These are phyloP conservation scores for Branchellion lobata DNA, from an alignment of 2,888 invertebrate species.

Conservation along the genomic window DNA sequence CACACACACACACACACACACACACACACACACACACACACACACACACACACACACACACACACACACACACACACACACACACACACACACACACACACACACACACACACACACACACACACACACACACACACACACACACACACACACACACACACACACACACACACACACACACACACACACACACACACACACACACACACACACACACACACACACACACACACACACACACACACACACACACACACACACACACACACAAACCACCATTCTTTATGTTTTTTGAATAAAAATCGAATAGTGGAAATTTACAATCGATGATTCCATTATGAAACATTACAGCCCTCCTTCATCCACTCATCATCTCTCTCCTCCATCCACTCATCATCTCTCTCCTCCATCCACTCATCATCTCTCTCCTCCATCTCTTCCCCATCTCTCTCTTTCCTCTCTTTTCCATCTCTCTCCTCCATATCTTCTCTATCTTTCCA, in stretches of 20 bases:
- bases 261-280: neutral
- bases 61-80: constrained; percentile 20
- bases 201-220: constrained; percentile 4
- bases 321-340: too few species aligned
- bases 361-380: too few species aligned
- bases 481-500: too few species aligned
- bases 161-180: constrained; percentile 23
- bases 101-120: constrained; percentile 17
- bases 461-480: too few species aligned
- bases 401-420: too few species aligned
- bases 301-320: too few species aligned
- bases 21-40: constrained; percentile 20
- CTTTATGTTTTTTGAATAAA: too few species aligned
- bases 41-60: constrained; percentile 20
- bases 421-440: too few species aligned
- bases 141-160: constrained; percentile 20
- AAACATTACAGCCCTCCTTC: too few species aligned
- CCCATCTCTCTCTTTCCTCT: too few species aligned
- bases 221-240: neutral
- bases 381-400: too few species aligned
- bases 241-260: neutral
- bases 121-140: constrained; percentile 23
- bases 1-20: constrained; percentile 23
- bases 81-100: constrained; percentile 13
- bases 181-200: constrained; percentile 20